A percentile compares a stretch with the other conserved stretches of the same genome.
Conservation (phyloP, 1,140 invertebrate genomes). For the Latrodectus geometricus region DNA sequence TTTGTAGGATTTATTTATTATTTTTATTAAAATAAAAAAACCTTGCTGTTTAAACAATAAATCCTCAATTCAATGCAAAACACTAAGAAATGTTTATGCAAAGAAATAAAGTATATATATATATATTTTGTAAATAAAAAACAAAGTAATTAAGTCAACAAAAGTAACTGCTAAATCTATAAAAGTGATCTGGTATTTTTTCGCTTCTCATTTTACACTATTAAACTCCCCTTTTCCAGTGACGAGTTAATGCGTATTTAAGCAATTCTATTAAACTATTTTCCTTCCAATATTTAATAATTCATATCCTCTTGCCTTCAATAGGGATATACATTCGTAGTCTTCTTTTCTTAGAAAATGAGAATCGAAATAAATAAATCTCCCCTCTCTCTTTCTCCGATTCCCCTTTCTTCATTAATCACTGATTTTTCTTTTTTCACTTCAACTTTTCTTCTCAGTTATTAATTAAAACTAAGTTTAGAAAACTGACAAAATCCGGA, state of each 20-base stretch:
- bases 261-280: background rate
- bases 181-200: background rate
- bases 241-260: background rate
- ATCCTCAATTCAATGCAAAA: too few relatives aligned
- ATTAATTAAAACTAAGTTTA: constrained; percentile 59
- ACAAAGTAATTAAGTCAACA: too few relatives aligned
- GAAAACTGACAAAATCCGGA: constrained; percentile 38
- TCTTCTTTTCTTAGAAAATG: background rate
- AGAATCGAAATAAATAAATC: background rate
- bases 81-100: too few relatives aligned
- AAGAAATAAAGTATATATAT: too few relatives aligned
- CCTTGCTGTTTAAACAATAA: too few relatives aligned
- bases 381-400: background rate
- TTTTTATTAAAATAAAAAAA: too few relatives aligned
- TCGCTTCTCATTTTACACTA: background rate
- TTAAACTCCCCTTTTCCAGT: background rate
- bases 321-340: background rate
- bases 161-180: too few relatives aligned
- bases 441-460: constrained; percentile 39
- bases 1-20: too few relatives aligned
- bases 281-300: background rate
- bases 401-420: constrained; percentile 46
- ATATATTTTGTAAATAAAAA: too few relatives aligned
- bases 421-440: constrained; percentile 33
- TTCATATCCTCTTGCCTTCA: background rate